A percentile compares a stretch with the other conserved stretches of the same genome.
Evolutionary conservation across 92 coral and sea anemone species (phyloP).

Genomic region (Palythoa heliodiscus): DNA sequence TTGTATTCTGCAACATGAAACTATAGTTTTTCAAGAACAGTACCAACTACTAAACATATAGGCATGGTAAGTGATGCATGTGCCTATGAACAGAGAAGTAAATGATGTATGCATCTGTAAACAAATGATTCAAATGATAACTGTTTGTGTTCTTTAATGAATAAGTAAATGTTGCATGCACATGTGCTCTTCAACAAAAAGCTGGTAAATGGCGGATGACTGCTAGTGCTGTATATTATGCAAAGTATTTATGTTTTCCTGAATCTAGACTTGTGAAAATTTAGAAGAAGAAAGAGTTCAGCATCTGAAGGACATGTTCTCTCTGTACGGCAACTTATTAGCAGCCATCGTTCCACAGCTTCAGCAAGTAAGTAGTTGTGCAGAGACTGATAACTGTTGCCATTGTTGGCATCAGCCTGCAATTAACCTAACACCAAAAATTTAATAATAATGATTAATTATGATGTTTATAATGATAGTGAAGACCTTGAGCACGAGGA

Average conservation of each 20-base stretch:
- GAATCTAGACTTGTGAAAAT: constrained; percentile 82
- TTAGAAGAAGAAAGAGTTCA: constrained; percentile 88
- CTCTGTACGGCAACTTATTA: constrained; percentile 85
- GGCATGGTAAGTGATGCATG: neutral
- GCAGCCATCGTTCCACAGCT: constrained; percentile 88
- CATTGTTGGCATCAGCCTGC: neutral
- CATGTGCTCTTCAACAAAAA: neutral
- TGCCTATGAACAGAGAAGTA: neutral
- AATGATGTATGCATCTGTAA: neutral
- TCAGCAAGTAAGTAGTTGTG: constrained; percentile 70
- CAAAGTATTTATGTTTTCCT: neutral
- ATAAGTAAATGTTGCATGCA: neutral
- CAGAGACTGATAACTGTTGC: neutral
- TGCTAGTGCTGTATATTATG: neutral
- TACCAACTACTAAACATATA: no score
- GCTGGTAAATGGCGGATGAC: neutral
- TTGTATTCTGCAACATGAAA: no score
- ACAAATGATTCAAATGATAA: neutral
- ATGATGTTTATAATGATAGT: no score
- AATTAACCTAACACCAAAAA: no score
- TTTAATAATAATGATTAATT: no score
- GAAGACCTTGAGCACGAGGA: no score
- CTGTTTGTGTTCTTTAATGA: neutral
- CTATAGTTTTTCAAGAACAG: no score
- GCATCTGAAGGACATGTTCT: constrained; percentile 81